phyloP scores from a whole-genome alignment of 2,797 vertebrate species.

The Ctenopoma multispine region DNA sequence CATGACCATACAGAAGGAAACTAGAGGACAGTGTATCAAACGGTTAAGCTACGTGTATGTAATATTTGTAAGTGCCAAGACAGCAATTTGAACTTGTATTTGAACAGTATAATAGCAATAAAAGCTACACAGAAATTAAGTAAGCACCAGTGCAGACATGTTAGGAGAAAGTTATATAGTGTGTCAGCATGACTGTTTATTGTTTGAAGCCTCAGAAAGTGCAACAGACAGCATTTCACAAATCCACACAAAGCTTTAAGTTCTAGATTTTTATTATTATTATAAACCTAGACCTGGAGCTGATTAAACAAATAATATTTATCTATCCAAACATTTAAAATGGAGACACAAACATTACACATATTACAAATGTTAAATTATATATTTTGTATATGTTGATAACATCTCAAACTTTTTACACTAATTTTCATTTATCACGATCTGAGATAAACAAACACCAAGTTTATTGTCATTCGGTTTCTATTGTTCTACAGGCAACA shows the following conservation, averaged over 20 bases:
- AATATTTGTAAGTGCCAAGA: not conserved
- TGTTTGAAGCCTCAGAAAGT: not conserved
- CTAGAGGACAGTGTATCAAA: not conserved
- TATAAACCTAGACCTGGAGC: not conserved
- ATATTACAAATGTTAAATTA: not conserved
- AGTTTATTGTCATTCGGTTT: slow-evolving; percentile 39
- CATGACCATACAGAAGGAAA: too few species aligned
- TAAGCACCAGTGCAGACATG: not conserved
- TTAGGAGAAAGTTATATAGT: not conserved
- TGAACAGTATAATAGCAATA: too few species aligned
- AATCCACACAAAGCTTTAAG: not conserved
- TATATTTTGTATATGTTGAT: not conserved
- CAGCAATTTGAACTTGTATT: not conserved
- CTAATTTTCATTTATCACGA: slow-evolving; percentile 26
- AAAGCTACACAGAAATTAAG: too few species aligned
- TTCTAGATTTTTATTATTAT: not conserved
- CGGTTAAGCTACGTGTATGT: not conserved
- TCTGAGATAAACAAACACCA: slow-evolving; percentile 29
- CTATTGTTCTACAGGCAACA: slow-evolving; percentile 52
- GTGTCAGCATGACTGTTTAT: not conserved
- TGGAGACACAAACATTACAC: too few species aligned
- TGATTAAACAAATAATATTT: too few species aligned
- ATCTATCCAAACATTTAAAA: too few species aligned
- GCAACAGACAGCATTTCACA: not conserved
- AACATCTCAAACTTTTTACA: slow-evolving; percentile 19